Evolutionary conservation across 2,113 vertebrate species (phyloP).

Genomic region (Anhinga anhinga): DNA sequence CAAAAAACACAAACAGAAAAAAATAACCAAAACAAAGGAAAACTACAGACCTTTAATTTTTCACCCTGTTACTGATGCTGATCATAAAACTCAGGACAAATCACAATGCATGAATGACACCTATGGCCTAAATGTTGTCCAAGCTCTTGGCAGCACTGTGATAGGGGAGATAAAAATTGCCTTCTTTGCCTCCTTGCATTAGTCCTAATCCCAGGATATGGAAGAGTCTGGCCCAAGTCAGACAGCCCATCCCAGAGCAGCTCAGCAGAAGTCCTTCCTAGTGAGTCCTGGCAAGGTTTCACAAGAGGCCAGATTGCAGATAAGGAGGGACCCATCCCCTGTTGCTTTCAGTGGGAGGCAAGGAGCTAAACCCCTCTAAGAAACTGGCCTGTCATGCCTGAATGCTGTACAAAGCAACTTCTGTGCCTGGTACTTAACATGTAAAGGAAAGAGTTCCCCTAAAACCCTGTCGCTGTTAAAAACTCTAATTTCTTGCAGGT

Average conservation of each 20-base stretch:
- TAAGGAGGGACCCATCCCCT: not conserved
- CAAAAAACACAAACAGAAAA: not conserved
- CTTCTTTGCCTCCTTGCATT: not conserved
- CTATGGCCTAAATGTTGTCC: not conserved
- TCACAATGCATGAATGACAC: fast-evolving
- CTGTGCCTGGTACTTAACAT: not conserved
- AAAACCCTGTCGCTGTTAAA: not conserved
- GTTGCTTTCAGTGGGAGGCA: not conserved
- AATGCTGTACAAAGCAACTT: not conserved
- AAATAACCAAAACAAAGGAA: not conserved
- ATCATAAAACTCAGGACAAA: not conserved
- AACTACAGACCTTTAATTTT: not conserved
- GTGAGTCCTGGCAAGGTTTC: not conserved
- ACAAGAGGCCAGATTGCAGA: not conserved
- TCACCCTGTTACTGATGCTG: not conserved
- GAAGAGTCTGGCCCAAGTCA: not conserved
- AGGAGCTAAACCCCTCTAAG: not conserved
- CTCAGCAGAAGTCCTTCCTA: not conserved
- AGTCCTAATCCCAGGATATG: not conserved
- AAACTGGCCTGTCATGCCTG: not conserved
- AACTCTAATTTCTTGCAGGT: not conserved
- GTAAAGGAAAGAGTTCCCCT: not conserved
- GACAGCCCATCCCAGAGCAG: not conserved
- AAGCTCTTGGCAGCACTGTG: not conserved
- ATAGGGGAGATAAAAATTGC: not conserved